Percentiles rank a stretch among this genome's conserved stretches.
Evolutionary conservation across 2,797 vertebrate genomes (phyloP).

Genomic region (Macropus fuliginosus): DNA sequence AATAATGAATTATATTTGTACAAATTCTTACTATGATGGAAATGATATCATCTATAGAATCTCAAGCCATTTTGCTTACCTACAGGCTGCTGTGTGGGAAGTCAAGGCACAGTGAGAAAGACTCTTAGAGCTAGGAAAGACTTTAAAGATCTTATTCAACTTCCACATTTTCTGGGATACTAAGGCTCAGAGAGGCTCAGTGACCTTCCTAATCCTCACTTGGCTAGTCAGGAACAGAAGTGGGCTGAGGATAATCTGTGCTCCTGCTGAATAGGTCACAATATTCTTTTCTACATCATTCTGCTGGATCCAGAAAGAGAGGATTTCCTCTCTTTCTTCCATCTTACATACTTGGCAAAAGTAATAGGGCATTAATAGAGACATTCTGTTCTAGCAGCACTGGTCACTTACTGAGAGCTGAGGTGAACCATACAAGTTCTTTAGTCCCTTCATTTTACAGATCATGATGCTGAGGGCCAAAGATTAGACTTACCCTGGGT

Average conservation of each 20-base stretch:
- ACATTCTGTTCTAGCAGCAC: background rate
- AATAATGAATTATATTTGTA: background rate
- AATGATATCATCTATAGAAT: background rate
- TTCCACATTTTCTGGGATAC: background rate
- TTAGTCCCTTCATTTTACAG: background rate
- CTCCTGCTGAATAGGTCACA: background rate
- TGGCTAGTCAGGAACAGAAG: background rate
- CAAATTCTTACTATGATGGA: background rate
- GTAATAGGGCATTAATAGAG: background rate
- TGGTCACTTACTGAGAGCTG: background rate
- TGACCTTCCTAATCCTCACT: background rate
- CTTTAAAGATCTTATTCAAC: background rate
- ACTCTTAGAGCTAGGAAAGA: background rate
- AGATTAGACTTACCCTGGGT: background rate
- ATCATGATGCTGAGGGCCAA: background rate
- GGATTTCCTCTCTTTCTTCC: background rate
- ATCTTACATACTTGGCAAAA: background rate
- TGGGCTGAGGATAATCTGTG: background rate
- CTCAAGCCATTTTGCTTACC: background rate
- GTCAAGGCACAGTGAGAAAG: background rate
- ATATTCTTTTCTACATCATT: background rate
- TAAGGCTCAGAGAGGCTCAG: background rate
- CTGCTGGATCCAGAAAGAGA: too few relatives aligned
- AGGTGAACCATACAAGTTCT: background rate
- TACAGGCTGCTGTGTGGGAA: background rate